Evolutionary conservation across 2,888 invertebrate species (phyloP), one percentile per base, ranked within the genome.

Genomic region (Pandemis heparana): DNA sequence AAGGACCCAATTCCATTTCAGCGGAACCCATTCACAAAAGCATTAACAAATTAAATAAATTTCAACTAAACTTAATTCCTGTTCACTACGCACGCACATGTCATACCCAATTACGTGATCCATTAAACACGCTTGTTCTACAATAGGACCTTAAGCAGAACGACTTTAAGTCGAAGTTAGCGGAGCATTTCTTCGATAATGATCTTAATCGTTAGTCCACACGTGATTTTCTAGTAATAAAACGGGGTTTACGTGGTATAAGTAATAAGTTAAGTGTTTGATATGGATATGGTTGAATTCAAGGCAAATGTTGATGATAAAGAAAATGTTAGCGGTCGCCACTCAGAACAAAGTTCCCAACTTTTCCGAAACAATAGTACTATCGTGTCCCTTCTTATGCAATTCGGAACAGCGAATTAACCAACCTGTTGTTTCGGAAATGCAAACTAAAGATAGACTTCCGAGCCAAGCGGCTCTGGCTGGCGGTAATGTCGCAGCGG

Each of bases 161-260:
- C n/a, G 23, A 4, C 1, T 14, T 66, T 23, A 63, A 68, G 67
- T 68, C 18, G 9, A 46, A 46, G 8, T 56, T 56, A 38, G n/a
- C 39, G 18, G 41, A 14, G n/a, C 66, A 32, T 32, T 16, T 18
- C 18, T 43, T 60, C 12, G 71, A 72, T 72, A 62, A 72, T n/a
- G 43, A 67, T 72, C 61, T 66, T 38, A 62, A 72, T 43, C 18
- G 66, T 16, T 43, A 32, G 38, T 67, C 18, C 71, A 71, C 67
- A 67, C 66, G 61, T 72, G 61, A 67, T 62, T 72, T 41, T 43
- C 53, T 61, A 41, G 62, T 71, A 59, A 71, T 38, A 39, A 71
- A 66, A 65, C 71, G 41, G 38, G 48, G n/a, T 39, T 71, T 60
- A 65, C 60, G 65, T 16, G 65, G 23, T 41, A 65, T 71, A 71